Evolutionary conservation across 2,797 vertebrate genomes (phyloP), one percentile per base, ranked within the genome.

Genomic region (Cephalopachus bancanus): DNA sequence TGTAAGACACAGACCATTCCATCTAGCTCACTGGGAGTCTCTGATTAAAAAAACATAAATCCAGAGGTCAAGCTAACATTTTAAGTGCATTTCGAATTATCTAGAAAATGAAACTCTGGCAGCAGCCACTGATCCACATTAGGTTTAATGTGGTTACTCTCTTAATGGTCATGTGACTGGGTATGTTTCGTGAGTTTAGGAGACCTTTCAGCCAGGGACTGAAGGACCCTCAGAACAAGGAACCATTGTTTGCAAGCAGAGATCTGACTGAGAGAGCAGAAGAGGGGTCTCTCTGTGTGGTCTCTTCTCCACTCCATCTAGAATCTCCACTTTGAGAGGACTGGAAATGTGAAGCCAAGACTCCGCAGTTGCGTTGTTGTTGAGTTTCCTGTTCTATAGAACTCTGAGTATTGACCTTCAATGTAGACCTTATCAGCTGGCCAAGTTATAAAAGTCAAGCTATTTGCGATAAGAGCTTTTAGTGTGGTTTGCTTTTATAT

Each of bases 391-490:
- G 33, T 81, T 59, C 55, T 3, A 7, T 57, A 72, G 83, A 84
- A 84, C 65, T 15, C 17, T n/a, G 65, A 91, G 20, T 86, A 17
- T 8, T 60, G 60, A 64, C 90, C 33, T 83, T 92, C 28, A 55
- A 1, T 76, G 5, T 49, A 49, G 75, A 85, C n/a, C 26, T 57
- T 78, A n/a, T 19, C 26, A 76, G 51, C 74, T 2, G 11, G n/a
- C 33, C 26, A 81, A 30, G 7, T 88, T 51, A 60, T 7, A 44
- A 89, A 95, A 85, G 19, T 62, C 5, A 26, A 88, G 57, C 37
- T 93, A 15, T 60, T 92, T 95, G 37, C 72, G 64, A 44, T 71
- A 74, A 55, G 55, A 76, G n/a, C 30, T 92, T 96, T 83, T 87
- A 55, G 30, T 64, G 59, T 67, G 14, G 69, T 90, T 95, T 87